Conservation (phyloP, 2,797 vertebrate species). For the Myotis daubentonii region DNA sequence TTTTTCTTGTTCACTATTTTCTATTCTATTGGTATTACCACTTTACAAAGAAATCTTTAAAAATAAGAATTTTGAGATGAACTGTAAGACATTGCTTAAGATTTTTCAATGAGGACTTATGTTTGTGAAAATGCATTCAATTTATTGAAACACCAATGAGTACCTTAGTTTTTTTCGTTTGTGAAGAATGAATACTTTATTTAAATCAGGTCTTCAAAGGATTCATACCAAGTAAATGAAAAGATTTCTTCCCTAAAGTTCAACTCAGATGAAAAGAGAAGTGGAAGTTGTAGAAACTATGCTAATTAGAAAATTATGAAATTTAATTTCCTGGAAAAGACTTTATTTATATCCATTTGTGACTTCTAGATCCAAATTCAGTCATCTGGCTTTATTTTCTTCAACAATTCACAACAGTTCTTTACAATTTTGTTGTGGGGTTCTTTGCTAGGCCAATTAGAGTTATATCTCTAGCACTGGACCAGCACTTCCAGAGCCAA, state of each 20-base stretch:
- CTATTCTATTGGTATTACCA: background rate
- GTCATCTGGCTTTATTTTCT: constrained; percentile 27
- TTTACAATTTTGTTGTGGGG: background rate
- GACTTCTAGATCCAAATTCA: constrained; percentile 24
- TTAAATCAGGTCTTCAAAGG: background rate
- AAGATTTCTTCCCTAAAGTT: background rate
- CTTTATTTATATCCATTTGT: background rate
- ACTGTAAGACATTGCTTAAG: constrained; percentile 2
- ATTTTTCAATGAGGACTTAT: constrained; percentile 65
- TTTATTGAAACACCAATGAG: constrained; percentile 14
- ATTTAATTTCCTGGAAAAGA: constrained; percentile 23
- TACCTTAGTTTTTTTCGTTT: background rate
- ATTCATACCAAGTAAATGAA: background rate
- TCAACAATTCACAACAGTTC: background rate
- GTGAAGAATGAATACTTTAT: background rate
- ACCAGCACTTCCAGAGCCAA: constrained; percentile 9
- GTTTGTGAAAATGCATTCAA: constrained; percentile 34
- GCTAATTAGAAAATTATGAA: background rate
- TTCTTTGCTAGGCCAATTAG: background rate
- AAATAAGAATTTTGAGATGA: background rate
- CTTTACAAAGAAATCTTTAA: background rate
- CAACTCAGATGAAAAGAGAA: background rate
- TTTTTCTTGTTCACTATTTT: background rate
- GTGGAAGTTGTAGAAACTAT: constrained; percentile 21
- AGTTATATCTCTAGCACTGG: background rate